Evolutionary conservation across 1,140 invertebrate genomes (phyloP).

Genomic region (Hypsibius dujardini): DNA sequence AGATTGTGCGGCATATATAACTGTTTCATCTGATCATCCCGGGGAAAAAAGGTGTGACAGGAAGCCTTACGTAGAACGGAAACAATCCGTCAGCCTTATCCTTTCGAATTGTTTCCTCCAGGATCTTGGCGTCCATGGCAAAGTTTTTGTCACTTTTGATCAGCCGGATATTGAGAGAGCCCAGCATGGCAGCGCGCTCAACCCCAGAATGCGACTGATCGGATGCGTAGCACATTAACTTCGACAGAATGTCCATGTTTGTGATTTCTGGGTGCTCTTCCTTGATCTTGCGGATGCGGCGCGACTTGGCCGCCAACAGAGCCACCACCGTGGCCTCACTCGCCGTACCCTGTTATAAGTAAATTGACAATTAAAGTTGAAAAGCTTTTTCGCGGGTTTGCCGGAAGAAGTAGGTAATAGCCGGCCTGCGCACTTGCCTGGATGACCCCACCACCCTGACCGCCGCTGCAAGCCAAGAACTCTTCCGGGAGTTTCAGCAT

Average conservation of each 20-base stretch:
- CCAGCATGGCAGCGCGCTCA: slow-evolving; percentile 71
- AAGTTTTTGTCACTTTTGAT: slow-evolving; percentile 26
- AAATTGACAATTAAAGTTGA: no score
- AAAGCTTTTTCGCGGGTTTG: no score
- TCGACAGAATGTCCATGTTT: slow-evolving; percentile 46
- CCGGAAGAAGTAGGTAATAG: no score
- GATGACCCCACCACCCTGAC: slow-evolving; percentile 71
- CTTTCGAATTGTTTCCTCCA: slow-evolving; percentile 32
- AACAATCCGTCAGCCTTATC: slow-evolving; percentile 51
- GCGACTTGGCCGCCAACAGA: slow-evolving; percentile 58
- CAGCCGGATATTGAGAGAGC: slow-evolving; percentile 32
- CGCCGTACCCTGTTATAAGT: slow-evolving; percentile 60
- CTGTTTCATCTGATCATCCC: no score
- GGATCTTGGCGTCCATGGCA: slow-evolving; percentile 23
- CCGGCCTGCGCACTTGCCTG: slow-evolving; percentile 47
- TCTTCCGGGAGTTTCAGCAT: slow-evolving; percentile 61
- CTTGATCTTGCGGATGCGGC: slow-evolving; percentile 43
- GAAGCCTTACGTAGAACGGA: slow-evolving; percentile 25
- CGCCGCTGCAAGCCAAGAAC: slow-evolving; percentile 54
- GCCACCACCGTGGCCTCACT: slow-evolving; percentile 72
- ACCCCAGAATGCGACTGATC: slow-evolving; percentile 83
- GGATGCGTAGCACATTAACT: slow-evolving; percentile 67
- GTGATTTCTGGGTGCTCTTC: slow-evolving; percentile 41
- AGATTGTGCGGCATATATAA: no score
- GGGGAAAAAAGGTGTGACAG: no score